Base-by-base conservation (phyloP, 2,797 vertebrate genomes). In the Setipinna tenuifilis region DNA sequence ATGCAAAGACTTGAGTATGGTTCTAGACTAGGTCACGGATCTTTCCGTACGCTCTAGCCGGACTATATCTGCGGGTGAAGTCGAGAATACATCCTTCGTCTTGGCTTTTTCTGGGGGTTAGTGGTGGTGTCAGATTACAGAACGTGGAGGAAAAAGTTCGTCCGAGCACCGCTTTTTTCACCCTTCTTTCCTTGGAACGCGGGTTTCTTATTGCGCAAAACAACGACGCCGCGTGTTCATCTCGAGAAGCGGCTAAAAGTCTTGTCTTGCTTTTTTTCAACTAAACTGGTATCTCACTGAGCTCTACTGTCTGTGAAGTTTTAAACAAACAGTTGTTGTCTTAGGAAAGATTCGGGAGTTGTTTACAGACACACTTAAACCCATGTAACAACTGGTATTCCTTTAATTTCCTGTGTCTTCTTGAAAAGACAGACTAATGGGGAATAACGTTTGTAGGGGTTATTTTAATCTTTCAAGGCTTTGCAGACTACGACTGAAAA, bases 61-160 rank as follows among this genome's bases (percentile, higher is more conserved):
- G 88, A 91, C 88, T 92, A 90, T 81, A 92, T 90, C 91, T 90
- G 89, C 88, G 88, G 91, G 85, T 86, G 68, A 87, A 94, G 90
- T 93, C 91, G 91, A 91, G 93, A 88, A 92, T 94, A 93, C 94
- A 95, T 95, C 94, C 94, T 94, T 92, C 91, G 90, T 84, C 88
- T 89, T 83, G 0, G 85, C 87, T 89, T 88, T 85, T 86, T 83
- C 83, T 62, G 54, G 83, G 87, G 86, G 84, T 89, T 82, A 83
- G 89, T 57, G 84, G 84, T 59, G 94, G 95, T 96, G 95, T 96
- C 95, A 91, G 92, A 92, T 96, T 96, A 95, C 95, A 91, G 78
- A 90, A 93, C 92, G 91, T 92, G 91, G 93, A 95, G 89, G 91
- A 88, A 92, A 93, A 95, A 93, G 93, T 92, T 95, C 92, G 92